These are phyloP conservation scores for Mastigias papua DNA, from an alignment of 30 jellyfish, hydroid and myxozoan species.

Conservation along the genomic window DNA sequence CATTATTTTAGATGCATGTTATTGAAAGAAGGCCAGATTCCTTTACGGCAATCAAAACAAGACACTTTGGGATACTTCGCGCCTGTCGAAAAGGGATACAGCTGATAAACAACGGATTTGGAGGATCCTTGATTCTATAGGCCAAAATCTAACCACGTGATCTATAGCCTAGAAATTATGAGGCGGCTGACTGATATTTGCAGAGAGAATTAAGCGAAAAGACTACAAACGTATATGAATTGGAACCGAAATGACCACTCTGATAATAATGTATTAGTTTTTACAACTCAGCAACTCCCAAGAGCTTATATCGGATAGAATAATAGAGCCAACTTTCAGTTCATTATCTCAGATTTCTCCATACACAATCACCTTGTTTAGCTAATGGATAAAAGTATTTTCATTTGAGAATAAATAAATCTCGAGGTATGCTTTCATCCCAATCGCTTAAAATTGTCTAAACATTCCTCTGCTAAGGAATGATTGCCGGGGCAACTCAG, in stretches of 20 bases:
- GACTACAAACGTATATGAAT: not conserved
- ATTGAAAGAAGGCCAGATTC: too few species aligned
- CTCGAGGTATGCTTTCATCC: not conserved
- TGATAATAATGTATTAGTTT: not conserved
- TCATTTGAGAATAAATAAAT: not conserved
- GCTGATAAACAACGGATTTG: not conserved
- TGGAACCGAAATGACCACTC: not conserved
- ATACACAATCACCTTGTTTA: not conserved
- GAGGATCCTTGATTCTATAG: not conserved
- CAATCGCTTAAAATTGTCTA: not conserved
- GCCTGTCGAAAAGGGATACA: not conserved
- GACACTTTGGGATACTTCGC: not conserved
- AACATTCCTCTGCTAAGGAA: not conserved
- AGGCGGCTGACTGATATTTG: slow-evolving; percentile 6
- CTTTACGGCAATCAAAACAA: not conserved
- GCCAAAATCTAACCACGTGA: not conserved
- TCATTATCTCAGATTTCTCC: not conserved
- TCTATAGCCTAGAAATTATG: not conserved
- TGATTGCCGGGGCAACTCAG: not conserved
- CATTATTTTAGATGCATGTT: too few species aligned
- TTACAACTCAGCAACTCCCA: not conserved
- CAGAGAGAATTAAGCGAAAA: not conserved
- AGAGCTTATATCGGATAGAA: not conserved
- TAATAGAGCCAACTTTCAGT: not conserved
- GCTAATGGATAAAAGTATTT: not conserved